Percentiles rank a stretch among this genome's conserved stretches.
phyloP scores from a whole-genome alignment of 2,113 vertebrate genomes.

The Mormyrus lacerda region DNA sequence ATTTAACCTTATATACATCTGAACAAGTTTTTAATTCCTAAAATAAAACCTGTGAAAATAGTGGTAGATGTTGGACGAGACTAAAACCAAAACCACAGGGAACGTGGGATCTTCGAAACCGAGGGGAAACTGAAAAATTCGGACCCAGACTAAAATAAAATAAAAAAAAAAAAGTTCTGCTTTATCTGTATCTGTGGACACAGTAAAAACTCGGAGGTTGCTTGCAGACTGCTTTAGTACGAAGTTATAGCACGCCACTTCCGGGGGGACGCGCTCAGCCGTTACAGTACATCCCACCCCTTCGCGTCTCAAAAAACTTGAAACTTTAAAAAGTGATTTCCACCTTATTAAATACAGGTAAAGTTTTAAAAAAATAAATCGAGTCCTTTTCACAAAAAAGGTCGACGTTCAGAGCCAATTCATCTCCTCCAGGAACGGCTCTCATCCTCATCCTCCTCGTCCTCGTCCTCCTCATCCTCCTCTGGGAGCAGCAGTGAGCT shows the following conservation, averaged over 20 bases:
- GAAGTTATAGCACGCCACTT: background rate
- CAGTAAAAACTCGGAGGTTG: conserved; percentile 8
- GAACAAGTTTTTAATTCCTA: background rate
- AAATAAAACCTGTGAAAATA: conserved; percentile 5
- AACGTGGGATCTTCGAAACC: background rate
- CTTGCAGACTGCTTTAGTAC: background rate
- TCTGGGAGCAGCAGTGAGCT: conserved; percentile 82
- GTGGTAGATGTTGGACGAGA: background rate
- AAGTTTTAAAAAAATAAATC: conserved; percentile 21
- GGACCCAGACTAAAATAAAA: background rate
- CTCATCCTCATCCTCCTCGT: conserved; percentile 92
- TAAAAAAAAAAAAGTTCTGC: background rate
- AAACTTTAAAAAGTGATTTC: conserved; percentile 15
- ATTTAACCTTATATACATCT: background rate
- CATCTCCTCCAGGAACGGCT: conserved; percentile 97
- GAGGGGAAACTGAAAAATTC: background rate
- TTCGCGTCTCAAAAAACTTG: conserved; percentile 34
- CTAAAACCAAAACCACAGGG: conserved; percentile 5
- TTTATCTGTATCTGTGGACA: background rate
- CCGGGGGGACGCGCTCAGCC: background rate
- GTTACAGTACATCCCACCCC: background rate
- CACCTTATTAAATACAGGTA: conserved; percentile 26
- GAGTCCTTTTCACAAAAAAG: conserved; percentile 25
- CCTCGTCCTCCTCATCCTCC: conserved; percentile 88
- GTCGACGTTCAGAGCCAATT: conserved; percentile 38